Percentiles rank a stretch among this genome's conserved stretches.
phyloP scores from a whole-genome alignment of 2,113 vertebrate species.

The Daubentonia madagascariensis region DNA sequence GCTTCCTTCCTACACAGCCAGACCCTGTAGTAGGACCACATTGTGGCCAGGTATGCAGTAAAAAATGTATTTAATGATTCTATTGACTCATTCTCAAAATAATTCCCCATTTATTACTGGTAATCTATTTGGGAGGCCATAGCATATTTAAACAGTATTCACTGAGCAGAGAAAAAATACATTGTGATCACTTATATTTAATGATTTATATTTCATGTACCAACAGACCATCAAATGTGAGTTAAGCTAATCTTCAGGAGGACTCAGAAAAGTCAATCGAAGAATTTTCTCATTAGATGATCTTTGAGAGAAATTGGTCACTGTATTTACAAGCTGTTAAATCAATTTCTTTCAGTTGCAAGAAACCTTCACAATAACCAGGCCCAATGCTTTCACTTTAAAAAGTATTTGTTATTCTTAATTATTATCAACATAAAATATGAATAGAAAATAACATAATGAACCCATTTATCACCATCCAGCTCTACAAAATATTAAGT shows the following conservation, averaged over 20 bases:
- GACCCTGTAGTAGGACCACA: neutral
- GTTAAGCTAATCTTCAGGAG: neutral
- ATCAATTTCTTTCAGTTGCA: neutral
- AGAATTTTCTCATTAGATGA: neutral
- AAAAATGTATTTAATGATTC: neutral
- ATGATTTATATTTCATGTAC: neutral
- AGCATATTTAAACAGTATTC: conserved; percentile 3
- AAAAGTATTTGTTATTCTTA: conserved; percentile 7
- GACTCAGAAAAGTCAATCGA: neutral
- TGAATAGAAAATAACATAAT: neutral
- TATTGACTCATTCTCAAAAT: neutral
- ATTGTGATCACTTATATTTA: neutral
- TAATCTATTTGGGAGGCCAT: neutral
- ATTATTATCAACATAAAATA: conserved; percentile 30
- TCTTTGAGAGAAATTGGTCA: neutral
- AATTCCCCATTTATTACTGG: neutral
- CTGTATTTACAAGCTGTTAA: conserved; percentile 30
- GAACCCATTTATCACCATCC: neutral
- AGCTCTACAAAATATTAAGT: neutral
- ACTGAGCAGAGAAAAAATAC: neutral
- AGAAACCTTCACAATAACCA: conserved; percentile 1
- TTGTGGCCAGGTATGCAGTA: neutral
- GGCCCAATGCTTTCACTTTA: neutral
- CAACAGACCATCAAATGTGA: neutral
- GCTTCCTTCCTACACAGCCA: neutral